phyloP scores from a whole-genome alignment of 2,113 vertebrate genomes.

The Puma concolor region DNA sequence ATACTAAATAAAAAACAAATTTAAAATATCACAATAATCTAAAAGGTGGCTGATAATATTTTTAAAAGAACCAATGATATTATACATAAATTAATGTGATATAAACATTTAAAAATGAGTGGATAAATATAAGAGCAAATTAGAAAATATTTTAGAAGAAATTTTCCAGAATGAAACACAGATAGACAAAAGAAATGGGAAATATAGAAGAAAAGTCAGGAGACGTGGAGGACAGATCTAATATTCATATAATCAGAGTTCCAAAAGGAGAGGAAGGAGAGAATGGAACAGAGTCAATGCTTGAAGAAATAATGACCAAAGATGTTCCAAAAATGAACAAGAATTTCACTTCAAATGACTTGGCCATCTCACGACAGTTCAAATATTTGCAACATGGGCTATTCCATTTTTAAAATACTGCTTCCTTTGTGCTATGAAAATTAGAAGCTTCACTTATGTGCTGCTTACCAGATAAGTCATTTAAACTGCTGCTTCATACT shows the following conservation, averaged over 20 bases:
- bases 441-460: background rate
- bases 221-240: background rate
- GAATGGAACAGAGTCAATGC: background rate
- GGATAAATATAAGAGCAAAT: background rate
- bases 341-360: background rate
- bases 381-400: background rate
- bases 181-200: background rate
- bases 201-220: background rate
- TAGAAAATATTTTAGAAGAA: background rate
- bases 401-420: background rate
- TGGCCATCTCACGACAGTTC: background rate
- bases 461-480: background rate
- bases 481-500: conserved; percentile 30
- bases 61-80: background rate
- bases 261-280: background rate
- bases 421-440: conserved; percentile 1
- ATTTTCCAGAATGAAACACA: background rate
- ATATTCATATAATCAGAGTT: conserved; percentile 9
- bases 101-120: background rate
- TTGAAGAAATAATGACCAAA: background rate
- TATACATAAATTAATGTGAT: background rate
- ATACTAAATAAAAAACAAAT: background rate
- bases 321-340: conserved; percentile 1
- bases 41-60: background rate
- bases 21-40: background rate